phyloP scores from a whole-genome alignment of 2,797 vertebrate genomes.

The Ctenopoma multispine region DNA sequence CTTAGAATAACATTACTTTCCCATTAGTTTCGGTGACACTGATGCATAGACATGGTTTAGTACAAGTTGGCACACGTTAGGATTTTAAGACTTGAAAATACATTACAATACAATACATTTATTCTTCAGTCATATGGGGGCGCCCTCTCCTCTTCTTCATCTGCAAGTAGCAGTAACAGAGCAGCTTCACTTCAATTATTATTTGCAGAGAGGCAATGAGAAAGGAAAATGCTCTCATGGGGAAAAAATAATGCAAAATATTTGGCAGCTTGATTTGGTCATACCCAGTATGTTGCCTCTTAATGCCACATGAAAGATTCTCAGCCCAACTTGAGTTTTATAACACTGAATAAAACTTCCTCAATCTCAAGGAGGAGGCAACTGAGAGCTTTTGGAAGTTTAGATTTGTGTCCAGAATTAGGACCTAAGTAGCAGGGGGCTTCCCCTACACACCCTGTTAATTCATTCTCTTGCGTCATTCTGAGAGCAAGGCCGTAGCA shows the following conservation, averaged over 20 bases:
- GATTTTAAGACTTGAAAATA: conserved; percentile 2
- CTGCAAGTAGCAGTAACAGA: conserved; percentile 22
- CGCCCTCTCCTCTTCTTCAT: conserved; percentile 62
- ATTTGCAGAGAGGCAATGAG: conserved; percentile 59
- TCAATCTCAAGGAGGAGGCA: conserved; percentile 26
- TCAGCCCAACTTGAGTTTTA: conserved; percentile 29
- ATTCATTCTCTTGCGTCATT: conserved; percentile 67
- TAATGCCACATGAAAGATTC: conserved; percentile 56
- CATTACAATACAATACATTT: conserved; percentile 13
- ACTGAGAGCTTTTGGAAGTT: conserved; percentile 26
- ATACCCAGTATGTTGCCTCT: conserved; percentile 41
- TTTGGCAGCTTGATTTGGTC: conserved; percentile 59
- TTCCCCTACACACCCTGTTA: conserved; percentile 69
- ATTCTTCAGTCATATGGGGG: conserved; percentile 71
- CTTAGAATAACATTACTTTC: conserved; percentile 3
- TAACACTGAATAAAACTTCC: conserved; percentile 18
- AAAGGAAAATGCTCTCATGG: conserved; percentile 61
- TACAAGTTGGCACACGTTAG: conserved; percentile 20
- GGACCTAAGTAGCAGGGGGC: conserved; percentile 38
- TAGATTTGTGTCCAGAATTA: conserved; percentile 46
- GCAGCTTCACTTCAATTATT: conserved; percentile 45
- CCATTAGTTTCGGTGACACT: conserved; percentile 4
- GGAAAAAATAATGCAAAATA: conserved; percentile 49
- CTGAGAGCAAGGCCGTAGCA: conserved; percentile 53
- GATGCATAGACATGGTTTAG: conserved; percentile 4